Conservation (phyloP, 1,140 invertebrate genomes). For the Yoshiicerus persimilis region DNA sequence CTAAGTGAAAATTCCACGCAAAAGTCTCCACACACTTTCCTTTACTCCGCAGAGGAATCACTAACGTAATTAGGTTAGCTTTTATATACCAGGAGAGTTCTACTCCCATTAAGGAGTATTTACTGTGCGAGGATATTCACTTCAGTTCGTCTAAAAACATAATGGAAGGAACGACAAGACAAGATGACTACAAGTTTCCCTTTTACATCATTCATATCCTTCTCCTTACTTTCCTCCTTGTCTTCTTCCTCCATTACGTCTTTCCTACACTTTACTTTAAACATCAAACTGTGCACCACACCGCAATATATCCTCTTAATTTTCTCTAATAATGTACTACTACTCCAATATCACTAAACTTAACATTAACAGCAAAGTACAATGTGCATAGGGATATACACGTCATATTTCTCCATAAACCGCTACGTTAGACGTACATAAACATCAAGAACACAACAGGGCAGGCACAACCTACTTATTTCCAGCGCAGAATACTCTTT, state of each 20-base stretch:
- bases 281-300: neutral
- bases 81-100: neutral
- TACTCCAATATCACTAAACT: neutral
- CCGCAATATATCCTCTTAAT: neutral
- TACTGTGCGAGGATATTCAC: neutral
- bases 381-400: neutral
- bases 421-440: neutral
- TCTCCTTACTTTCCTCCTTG: neutral
- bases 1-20: constrained; percentile 9
- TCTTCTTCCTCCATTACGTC: neutral
- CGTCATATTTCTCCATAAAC: neutral
- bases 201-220: constrained; percentile 13
- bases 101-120: neutral
- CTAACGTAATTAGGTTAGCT: constrained; percentile 13
- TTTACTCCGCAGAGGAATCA: constrained; percentile 4
- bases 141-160: neutral
- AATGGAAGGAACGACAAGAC: neutral
- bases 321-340: neutral
- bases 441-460: neutral
- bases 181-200: constrained; percentile 17
- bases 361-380: neutral
- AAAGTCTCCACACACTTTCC: constrained; percentile 2
- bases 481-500: neutral
- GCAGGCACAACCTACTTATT: neutral
- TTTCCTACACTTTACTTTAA: neutral